Conservation (phyloP, 2,888 invertebrate genomes). For the Agapostemon virescens region DNA sequence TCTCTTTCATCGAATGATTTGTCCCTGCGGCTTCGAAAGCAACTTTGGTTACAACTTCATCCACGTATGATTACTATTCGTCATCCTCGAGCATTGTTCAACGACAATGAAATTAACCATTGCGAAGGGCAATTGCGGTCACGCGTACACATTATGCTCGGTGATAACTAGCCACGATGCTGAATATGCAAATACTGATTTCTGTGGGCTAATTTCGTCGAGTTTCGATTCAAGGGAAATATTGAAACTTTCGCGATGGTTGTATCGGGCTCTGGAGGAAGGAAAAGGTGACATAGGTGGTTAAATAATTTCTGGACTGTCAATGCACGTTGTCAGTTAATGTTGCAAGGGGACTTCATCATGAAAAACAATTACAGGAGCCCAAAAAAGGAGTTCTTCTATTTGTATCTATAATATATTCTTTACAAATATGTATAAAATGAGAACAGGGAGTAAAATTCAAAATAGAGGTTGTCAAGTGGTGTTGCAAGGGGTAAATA, state of each 20-base stretch:
- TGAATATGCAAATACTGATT: neutral
- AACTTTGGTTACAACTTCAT: slow-evolving; percentile 68
- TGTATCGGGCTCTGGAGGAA: neutral
- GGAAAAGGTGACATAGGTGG: neutral
- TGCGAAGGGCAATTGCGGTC: neutral
- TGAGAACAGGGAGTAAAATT: no score
- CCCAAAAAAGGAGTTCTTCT: no score
- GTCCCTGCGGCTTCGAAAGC: slow-evolving; percentile 73
- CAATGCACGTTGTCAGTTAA: no score
- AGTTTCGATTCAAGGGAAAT: neutral
- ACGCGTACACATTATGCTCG: slow-evolving; percentile 23
- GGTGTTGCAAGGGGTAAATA: no score
- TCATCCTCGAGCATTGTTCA: slow-evolving; percentile 39
- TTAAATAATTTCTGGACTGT: no score
- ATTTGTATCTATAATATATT: no score
- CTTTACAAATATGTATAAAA: no score
- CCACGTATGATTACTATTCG: slow-evolving; percentile 50
- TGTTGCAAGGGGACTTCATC: no score
- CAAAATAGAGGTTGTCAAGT: no score
- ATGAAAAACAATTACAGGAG: no score
- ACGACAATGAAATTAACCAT: slow-evolving; percentile 17
- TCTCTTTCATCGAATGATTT: slow-evolving; percentile 65
- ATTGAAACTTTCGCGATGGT: neutral
- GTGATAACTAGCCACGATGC: neutral
- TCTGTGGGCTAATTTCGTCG: neutral